A percentile compares a stretch with the other conserved stretches of the same genome.
Evolutionary conservation across 2,888 invertebrate species (phyloP).

Genomic region (Nephrotoma flavescens): DNA sequence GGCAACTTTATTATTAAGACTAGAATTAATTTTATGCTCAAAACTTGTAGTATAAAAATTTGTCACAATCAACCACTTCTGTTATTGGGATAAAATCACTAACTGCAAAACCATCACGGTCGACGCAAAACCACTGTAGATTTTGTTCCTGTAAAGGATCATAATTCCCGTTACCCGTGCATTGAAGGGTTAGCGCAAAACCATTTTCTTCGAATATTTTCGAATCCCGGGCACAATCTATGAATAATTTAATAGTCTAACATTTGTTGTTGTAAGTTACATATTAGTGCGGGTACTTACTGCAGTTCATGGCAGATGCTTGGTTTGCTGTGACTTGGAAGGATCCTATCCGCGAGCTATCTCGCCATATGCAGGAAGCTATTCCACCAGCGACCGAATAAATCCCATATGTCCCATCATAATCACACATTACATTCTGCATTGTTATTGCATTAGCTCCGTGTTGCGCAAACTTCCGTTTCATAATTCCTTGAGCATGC

Average conservation of each 20-base stretch:
- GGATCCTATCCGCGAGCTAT: slow-evolving; percentile 38
- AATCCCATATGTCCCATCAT: slow-evolving; percentile 48
- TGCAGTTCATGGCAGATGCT: slow-evolving; percentile 32
- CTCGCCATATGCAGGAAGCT: slow-evolving; percentile 44
- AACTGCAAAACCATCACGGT: slow-evolving; percentile 40
- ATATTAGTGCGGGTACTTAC: slow-evolving; percentile 33
- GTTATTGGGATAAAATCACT: slow-evolving; percentile 12
- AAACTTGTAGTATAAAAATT: background rate
- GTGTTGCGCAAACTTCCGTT: slow-evolving; percentile 39
- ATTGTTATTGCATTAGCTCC: slow-evolving; percentile 41
- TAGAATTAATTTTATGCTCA: no score
- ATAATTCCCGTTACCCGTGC: slow-evolving; percentile 44
- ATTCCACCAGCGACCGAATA: slow-evolving; percentile 38
- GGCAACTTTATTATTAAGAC: background rate
- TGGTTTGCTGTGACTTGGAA: slow-evolving; percentile 33
- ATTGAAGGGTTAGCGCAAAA: slow-evolving; percentile 34
- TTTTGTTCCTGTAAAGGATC: slow-evolving; percentile 34
- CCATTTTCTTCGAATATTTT: slow-evolving; percentile 35
- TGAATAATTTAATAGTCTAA: background rate
- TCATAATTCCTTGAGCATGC: slow-evolving; percentile 36
- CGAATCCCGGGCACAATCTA: slow-evolving; percentile 49
- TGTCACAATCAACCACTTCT: background rate
- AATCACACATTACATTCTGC: slow-evolving; percentile 41
- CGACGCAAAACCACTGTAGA: slow-evolving; percentile 42
- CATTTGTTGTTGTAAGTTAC: background rate